Percentiles rank a stretch among this genome's conserved stretches.
Conservation (phyloP, 1,140 invertebrate genomes). For the Ruditapes philippinarum region DNA sequence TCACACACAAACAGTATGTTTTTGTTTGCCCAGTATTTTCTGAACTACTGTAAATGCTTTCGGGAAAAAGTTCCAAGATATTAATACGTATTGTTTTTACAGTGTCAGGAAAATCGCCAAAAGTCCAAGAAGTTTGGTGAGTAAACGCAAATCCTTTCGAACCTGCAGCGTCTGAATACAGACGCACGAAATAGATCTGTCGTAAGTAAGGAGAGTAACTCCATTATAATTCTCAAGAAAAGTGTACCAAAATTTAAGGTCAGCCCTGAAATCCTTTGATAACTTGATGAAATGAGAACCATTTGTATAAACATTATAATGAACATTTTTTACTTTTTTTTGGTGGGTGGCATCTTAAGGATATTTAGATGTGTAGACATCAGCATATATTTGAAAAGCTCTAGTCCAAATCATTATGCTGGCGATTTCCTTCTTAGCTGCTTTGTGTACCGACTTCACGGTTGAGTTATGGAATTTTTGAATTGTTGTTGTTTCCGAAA, state of each 20-base stretch:
- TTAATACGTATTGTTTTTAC: slow-evolving; percentile 13
- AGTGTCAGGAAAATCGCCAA: neutral
- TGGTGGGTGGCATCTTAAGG: neutral
- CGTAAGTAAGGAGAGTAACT: neutral
- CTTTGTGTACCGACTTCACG: neutral
- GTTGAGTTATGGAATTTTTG: neutral
- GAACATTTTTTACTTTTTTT: too few species aligned
- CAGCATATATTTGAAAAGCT: slow-evolving; percentile 43
- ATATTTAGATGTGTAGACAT: slow-evolving; percentile 29
- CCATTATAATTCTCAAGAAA: slow-evolving; percentile 38
- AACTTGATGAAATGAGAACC: slow-evolving; percentile 17
- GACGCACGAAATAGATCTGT: slow-evolving; percentile 1
- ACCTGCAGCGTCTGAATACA: slow-evolving; percentile 7
- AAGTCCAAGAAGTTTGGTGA: neutral
- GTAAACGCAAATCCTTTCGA: slow-evolving; percentile 13
- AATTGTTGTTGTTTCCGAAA: slow-evolving; percentile 18
- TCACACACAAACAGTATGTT: slow-evolving; percentile 48
- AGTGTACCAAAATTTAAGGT: neutral
- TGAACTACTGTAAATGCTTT: neutral
- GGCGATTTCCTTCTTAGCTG: too few species aligned
- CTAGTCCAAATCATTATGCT: neutral
- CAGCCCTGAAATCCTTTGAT: neutral
- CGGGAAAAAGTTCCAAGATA: slow-evolving; percentile 30
- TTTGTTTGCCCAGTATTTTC: neutral
- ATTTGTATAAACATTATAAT: too few species aligned